Percentiles rank a stretch among this genome's conserved stretches.
Conservation (phyloP, 2,113 vertebrate genomes). For the Athene cunicularia region DNA sequence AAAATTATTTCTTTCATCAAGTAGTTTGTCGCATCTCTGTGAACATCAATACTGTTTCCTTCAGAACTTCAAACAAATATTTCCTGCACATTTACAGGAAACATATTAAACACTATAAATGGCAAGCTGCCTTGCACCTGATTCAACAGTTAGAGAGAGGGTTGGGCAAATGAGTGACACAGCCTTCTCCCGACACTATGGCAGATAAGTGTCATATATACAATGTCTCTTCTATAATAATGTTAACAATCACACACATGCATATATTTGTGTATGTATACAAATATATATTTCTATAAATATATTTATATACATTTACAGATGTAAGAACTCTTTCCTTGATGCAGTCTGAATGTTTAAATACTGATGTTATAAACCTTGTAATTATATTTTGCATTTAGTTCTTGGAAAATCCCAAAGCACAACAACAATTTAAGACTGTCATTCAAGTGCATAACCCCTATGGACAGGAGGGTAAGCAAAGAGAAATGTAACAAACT, state of each 20-base stretch:
- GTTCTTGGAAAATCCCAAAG: background rate
- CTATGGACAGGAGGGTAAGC: background rate
- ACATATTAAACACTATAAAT: constrained; percentile 66
- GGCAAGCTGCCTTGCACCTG: constrained; percentile 53
- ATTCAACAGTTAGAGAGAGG: constrained; percentile 8
- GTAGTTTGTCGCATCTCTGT: constrained; percentile 68
- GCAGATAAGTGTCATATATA: background rate
- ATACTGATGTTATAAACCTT: background rate
- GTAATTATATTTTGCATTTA: background rate
- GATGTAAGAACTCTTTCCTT: background rate
- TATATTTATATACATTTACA: background rate
- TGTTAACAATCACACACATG: background rate
- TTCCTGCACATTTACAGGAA: constrained; percentile 78
- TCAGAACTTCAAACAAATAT: constrained; percentile 75
- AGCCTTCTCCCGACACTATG: background rate
- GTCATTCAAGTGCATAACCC: background rate
- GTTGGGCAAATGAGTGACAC: background rate
- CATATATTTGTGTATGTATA: background rate
- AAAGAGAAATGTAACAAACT: background rate
- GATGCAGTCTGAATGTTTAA: background rate
- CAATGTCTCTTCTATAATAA: background rate
- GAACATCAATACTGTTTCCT: constrained; percentile 76
- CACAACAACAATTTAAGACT: background rate
- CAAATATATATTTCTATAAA: background rate
- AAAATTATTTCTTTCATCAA: constrained; percentile 79